Percentiles rank a stretch among this genome's conserved stretches.
phyloP scores from a whole-genome alignment of 2,797 vertebrate species.

The Eulemur mongoz region DNA sequence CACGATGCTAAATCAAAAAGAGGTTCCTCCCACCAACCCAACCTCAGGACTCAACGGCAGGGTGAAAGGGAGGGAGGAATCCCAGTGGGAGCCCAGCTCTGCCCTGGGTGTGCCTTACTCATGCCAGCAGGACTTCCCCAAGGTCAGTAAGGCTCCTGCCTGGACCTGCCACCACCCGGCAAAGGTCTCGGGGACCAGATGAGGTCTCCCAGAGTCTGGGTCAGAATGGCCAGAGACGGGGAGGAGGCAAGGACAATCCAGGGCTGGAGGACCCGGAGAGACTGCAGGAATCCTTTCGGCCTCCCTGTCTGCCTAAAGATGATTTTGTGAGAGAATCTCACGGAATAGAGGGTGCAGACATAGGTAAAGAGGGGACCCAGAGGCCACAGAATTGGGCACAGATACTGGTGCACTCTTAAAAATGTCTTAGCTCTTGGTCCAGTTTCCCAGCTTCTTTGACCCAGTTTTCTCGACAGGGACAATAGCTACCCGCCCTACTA shows the following conservation, averaged over 20 bases:
- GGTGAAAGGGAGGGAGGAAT: neutral
- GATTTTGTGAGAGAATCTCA: neutral
- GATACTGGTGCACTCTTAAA: neutral
- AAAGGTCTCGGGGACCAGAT: accelerated
- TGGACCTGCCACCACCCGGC: accelerated
- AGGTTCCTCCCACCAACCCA: neutral
- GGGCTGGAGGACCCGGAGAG: too few species aligned
- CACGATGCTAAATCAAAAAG: accelerated
- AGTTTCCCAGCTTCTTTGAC: neutral
- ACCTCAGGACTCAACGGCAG: neutral
- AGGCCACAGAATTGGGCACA: too few species aligned
- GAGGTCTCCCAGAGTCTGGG: neutral
- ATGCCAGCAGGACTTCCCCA: neutral
- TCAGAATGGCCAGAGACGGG: neutral
- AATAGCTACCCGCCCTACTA: neutral
- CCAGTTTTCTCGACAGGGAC: neutral
- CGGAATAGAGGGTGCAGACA: neutral
- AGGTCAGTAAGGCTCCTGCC: neutral
- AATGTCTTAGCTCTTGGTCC: neutral
- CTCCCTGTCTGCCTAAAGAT: neutral
- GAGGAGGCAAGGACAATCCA: neutral
- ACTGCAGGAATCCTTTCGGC: neutral
- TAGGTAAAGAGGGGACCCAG: neutral
- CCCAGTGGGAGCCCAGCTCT: neutral
- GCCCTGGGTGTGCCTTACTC: accelerated